These are phyloP conservation scores for human (Homo sapiens) DNA, from an alignment of 2,113 vertebrate species.

Conservation along the genomic window DNA sequence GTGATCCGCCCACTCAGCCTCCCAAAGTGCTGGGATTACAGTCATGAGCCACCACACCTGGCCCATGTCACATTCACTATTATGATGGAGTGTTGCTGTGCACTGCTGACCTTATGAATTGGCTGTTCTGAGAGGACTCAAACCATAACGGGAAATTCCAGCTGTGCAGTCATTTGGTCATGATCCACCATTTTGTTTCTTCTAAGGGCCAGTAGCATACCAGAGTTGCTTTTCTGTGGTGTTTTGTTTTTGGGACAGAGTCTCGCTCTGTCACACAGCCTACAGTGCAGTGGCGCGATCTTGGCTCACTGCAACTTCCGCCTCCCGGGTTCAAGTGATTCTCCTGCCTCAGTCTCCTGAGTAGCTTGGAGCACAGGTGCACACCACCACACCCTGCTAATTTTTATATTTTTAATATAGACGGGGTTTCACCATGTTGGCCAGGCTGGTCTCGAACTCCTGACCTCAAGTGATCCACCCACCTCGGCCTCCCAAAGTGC, in stretches of 20 bases:
- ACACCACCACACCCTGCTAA: neutral
- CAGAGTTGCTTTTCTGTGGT: neutral
- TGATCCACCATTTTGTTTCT: neutral
- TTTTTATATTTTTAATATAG: neutral
- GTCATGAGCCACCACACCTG: too few species aligned
- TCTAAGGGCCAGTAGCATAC: neutral
- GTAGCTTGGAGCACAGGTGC: neutral
- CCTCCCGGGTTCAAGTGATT: neutral
- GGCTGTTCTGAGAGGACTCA: neutral
- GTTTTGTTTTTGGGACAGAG: neutral
- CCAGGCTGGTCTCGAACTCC: neutral
- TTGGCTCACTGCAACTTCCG: neutral
- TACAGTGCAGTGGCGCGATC: neutral
- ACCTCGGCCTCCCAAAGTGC: neutral
- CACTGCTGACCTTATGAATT: neutral
- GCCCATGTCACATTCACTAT: neutral
- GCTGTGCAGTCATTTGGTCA: neutral
- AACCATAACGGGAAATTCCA: neutral
- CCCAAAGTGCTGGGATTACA: too few species aligned
- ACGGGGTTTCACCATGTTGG: neutral
- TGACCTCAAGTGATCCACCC: neutral
- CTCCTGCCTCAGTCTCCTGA: neutral
- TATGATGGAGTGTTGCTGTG: neutral
- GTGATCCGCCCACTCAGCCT: too few species aligned
- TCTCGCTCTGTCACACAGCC: neutral